Evolutionary conservation across 2,113 vertebrate genomes (phyloP).

Genomic region (Corythornis vintsioides): DNA sequence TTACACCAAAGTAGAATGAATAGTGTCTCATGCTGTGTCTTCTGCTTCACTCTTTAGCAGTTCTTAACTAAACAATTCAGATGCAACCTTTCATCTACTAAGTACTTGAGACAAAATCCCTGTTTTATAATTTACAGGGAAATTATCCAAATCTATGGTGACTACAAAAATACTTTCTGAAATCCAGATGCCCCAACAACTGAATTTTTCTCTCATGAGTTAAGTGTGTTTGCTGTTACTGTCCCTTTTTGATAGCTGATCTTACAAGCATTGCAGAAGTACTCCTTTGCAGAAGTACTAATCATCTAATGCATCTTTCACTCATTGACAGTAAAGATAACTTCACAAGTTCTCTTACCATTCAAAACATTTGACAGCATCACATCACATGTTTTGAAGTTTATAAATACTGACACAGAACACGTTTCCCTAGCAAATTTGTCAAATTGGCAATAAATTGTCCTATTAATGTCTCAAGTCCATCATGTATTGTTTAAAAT

Average conservation of each 20-base stretch:
- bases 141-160: neutral
- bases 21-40: neutral
- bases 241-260: neutral
- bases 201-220: neutral
- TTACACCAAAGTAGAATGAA: neutral
- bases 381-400: neutral
- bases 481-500: neutral
- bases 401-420: neutral
- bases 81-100: neutral
- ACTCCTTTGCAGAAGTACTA: neutral
- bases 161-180: neutral
- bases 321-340: neutral
- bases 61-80: neutral
- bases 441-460: neutral
- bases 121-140: neutral
- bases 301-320: neutral
- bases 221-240: neutral
- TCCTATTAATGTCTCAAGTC: neutral
- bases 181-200: neutral
- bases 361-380: neutral
- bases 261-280: neutral
- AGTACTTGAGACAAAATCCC: neutral
- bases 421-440: neutral
- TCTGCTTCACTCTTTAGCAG: neutral
- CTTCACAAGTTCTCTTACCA: neutral